Evolutionary conservation across 2,113 vertebrate genomes (phyloP).

Genomic region (Microtus montanus): DNA sequence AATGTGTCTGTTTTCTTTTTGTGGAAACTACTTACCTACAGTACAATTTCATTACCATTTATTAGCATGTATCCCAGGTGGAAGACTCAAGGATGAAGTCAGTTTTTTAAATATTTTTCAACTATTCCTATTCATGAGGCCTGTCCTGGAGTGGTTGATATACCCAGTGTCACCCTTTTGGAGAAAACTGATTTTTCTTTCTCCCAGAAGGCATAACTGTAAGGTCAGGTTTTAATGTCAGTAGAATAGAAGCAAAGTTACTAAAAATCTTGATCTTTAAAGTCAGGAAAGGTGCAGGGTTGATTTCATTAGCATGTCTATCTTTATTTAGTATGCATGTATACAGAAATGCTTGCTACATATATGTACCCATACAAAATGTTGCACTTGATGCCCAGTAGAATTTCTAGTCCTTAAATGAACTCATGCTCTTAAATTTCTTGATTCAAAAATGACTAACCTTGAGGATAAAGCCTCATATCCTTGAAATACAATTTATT

Average conservation of each 20-base stretch:
- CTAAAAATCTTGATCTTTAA: not conserved
- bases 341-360: not conserved
- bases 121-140: not conserved
- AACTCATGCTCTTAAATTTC: not conserved
- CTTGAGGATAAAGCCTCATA: not conserved
- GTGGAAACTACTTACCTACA: not conserved
- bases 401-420: constrained; percentile 8
- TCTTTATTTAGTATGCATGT: not conserved
- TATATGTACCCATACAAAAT: not conserved
- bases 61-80: not conserved
- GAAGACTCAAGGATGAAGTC: not conserved
- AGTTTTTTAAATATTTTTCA: not conserved
- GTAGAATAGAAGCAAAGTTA: not conserved
- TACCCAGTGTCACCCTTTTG: not conserved
- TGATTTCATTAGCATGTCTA: not conserved
- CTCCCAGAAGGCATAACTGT: not conserved
- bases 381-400: not conserved
- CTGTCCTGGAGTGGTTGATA: not conserved
- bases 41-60: not conserved
- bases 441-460: not conserved
- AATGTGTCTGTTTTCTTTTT: not conserved
- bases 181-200: not conserved
- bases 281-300: not conserved
- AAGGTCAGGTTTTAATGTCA: not conserved
- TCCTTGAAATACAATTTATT: constrained; percentile 8